A percentile compares a stretch with the other conserved stretches of the same genome.
phyloP scores from a whole-genome alignment of 2,113 vertebrate genomes.

The Elephas maximus region DNA sequence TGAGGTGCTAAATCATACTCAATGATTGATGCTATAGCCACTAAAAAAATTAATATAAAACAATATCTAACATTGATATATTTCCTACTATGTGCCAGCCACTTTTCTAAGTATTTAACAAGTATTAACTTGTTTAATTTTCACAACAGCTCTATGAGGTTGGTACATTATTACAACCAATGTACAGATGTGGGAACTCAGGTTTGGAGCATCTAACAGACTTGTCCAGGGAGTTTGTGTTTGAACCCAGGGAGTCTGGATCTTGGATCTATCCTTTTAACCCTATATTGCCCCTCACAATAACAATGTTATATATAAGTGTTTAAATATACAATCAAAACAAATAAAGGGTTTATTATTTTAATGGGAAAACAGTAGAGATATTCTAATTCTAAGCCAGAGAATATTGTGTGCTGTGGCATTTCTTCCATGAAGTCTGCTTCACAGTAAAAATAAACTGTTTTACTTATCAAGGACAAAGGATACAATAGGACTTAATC shows the following conservation, averaged over 20 bases:
- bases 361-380: constrained; percentile 13
- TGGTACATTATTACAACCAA: not conserved
- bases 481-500: constrained; percentile 41
- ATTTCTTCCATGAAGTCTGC: constrained; percentile 10
- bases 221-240: not conserved
- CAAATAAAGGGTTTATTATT: not conserved
- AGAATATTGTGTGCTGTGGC: not conserved
- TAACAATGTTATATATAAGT: not conserved
- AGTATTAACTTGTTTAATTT: constrained; percentile 9
- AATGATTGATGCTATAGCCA: not conserved
- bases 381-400: constrained; percentile 14
- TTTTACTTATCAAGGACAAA: constrained; percentile 67
- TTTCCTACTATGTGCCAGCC: not conserved
- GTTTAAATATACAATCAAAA: not conserved
- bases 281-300: not conserved
- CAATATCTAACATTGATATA: not conserved
- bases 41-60: not conserved
- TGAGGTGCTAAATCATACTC: not conserved
- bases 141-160: not conserved
- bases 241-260: not conserved
- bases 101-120: constrained; percentile 48
- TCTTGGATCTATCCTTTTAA: not conserved
- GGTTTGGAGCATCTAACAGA: not conserved
- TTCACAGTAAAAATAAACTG: constrained; percentile 38
- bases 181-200: not conserved